Evolutionary conservation across 2,888 invertebrate species (phyloP).

Genomic region (Macaria liturata): DNA sequence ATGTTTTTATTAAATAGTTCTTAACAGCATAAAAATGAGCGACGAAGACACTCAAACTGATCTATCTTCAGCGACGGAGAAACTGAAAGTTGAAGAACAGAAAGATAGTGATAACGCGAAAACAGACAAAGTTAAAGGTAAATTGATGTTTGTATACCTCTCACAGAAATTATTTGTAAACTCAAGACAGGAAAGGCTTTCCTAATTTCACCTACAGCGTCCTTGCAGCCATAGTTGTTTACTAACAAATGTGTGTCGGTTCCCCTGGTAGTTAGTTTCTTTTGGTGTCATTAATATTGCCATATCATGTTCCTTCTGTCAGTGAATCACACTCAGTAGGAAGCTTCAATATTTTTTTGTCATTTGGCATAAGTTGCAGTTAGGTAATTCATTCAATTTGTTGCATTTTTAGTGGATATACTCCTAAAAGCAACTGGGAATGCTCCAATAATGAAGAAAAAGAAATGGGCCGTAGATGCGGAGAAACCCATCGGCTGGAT

Average conservation of each 20-base stretch:
- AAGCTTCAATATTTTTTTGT: no score
- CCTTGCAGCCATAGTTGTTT: no score
- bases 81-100: constrained; percentile 57
- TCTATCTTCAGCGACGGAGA: constrained; percentile 52
- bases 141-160: background rate
- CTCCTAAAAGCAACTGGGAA: constrained; percentile 97
- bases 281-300: no score
- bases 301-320: no score
- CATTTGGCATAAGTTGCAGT: no score
- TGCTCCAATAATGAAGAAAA: constrained; percentile 98
- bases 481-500: constrained; percentile 94
- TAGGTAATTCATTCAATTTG: background rate
- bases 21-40: constrained; percentile 18
- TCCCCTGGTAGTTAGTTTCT: no score
- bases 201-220: no score
- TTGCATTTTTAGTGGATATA: constrained; percentile 90
- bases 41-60: constrained; percentile 49
- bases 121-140: constrained; percentile 74
- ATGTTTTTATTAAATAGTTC: no score
- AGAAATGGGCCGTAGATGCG: constrained; percentile 96
- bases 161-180: no score
- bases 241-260: no score
- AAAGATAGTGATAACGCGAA: constrained; percentile 65
- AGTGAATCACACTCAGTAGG: no score
- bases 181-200: no score